These are phyloP conservation scores for Paradoxurus hermaphroditus DNA, from an alignment of 2,113 vertebrate genomes.

Conservation along the genomic window DNA sequence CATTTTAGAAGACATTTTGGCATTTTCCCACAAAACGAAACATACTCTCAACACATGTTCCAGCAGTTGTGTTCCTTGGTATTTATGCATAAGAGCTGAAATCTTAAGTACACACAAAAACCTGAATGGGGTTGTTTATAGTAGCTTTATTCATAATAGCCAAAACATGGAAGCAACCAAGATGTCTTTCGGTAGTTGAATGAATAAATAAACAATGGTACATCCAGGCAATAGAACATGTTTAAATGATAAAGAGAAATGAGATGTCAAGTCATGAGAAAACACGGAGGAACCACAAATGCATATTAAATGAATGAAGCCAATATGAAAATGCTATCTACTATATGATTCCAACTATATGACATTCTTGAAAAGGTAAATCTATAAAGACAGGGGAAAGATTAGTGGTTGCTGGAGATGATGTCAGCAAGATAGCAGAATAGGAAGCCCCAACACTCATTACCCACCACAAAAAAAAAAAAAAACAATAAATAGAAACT, in stretches of 20 bases:
- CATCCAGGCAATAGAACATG: neutral
- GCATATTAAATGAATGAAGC: neutral
- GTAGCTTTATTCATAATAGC: neutral
- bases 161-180: neutral
- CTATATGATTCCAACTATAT: neutral
- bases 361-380: neutral
- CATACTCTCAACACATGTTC: neutral
- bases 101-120: neutral
- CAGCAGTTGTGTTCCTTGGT: neutral
- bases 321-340: neutral
- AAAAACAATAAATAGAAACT: neutral
- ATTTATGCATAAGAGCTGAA: neutral
- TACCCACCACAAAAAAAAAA: neutral
- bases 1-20: neutral
- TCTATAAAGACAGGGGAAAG: neutral
- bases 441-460: neutral
- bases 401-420: neutral
- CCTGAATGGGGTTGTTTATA: neutral
- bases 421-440: neutral
- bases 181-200: neutral
- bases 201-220: neutral
- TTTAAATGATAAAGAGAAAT: neutral
- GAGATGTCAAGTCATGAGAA: neutral
- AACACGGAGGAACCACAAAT: neutral
- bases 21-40: neutral